Evolutionary conservation across 2,888 invertebrate genomes (phyloP).

Genomic region (Podotricha telesiphe): DNA sequence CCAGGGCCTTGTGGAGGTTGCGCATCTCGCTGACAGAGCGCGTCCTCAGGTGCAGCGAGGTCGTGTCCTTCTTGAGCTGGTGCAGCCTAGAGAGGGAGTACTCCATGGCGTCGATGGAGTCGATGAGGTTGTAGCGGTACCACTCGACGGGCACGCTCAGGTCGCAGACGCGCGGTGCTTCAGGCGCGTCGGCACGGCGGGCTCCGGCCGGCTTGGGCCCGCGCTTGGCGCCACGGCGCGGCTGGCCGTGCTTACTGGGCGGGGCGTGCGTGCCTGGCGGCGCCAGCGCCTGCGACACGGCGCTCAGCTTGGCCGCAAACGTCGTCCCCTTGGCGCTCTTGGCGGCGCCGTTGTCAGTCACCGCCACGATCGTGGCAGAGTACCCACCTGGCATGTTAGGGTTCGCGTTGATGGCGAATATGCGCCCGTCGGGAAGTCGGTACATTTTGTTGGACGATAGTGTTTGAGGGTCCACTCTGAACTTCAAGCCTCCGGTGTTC

Average conservation of each 20-base stretch:
- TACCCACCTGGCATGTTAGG: conserved; percentile 80
- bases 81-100: conserved; percentile 80
- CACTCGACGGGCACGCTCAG: conserved; percentile 79
- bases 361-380: conserved; percentile 79
- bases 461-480: conserved; percentile 79
- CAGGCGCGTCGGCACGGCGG: conserved; percentile 21
- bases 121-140: conserved; percentile 83
- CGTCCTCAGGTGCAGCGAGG: conserved; percentile 72
- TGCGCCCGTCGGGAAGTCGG: conserved; percentile 76
- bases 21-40: conserved; percentile 78
- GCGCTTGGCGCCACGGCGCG: conserved; percentile 23
- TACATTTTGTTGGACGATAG: conserved; percentile 81
- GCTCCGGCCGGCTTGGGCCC: conserved; percentile 14
- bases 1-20: conserved; percentile 79
- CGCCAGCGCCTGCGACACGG: conserved; percentile 50
- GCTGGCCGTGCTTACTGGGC: conserved; percentile 36
- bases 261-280: conserved; percentile 40
- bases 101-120: conserved; percentile 82
- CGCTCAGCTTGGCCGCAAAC: conserved; percentile 70
- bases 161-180: conserved; percentile 57
- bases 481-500: conserved; percentile 76
- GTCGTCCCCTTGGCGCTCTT: conserved; percentile 63
- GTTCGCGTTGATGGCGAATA: conserved; percentile 79
- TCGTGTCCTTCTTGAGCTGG: conserved; percentile 77
- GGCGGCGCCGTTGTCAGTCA: conserved; percentile 59